phyloP scores from a whole-genome alignment of 2,888 invertebrate genomes.

The Catocala fraxini region DNA sequence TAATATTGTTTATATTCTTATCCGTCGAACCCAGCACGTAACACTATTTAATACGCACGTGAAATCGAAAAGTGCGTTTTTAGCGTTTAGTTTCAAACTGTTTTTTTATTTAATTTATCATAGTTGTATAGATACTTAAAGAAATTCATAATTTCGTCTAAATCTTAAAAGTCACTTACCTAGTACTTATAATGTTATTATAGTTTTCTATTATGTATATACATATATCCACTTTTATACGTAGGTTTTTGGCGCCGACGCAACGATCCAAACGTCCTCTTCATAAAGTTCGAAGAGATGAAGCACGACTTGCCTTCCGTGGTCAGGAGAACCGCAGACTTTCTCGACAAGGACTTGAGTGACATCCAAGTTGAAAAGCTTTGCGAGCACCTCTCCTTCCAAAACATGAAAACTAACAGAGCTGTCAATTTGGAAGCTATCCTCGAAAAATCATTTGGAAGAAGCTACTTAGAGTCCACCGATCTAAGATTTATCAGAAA shows the following conservation, averaged over 20 bases:
- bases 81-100: too few species aligned
- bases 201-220: neutral
- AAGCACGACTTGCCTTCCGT: constrained; percentile 90
- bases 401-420: constrained; percentile 93
- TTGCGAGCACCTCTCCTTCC: constrained; percentile 92
- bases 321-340: constrained; percentile 90
- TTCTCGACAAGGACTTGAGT: constrained; percentile 90
- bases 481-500: constrained; percentile 91
- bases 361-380: constrained; percentile 90
- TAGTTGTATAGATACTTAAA: too few species aligned
- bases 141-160: too few species aligned
- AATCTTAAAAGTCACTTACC: too few species aligned
- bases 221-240: neutral
- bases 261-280: constrained; percentile 91
- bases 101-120: too few species aligned
- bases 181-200: too few species aligned
- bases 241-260: constrained; percentile 91
- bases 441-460: constrained; percentile 84
- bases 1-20: too few species aligned
- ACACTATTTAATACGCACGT: too few species aligned
- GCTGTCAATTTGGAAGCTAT: constrained; percentile 92
- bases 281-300: constrained; percentile 95
- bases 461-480: constrained; percentile 80
- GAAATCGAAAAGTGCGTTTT: too few species aligned
- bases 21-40: too few species aligned